Percentiles rank a stretch among this genome's conserved stretches.
phyloP scores from a whole-genome alignment of 2,888 invertebrate genomes.

The Leptinotarsa juncta region DNA sequence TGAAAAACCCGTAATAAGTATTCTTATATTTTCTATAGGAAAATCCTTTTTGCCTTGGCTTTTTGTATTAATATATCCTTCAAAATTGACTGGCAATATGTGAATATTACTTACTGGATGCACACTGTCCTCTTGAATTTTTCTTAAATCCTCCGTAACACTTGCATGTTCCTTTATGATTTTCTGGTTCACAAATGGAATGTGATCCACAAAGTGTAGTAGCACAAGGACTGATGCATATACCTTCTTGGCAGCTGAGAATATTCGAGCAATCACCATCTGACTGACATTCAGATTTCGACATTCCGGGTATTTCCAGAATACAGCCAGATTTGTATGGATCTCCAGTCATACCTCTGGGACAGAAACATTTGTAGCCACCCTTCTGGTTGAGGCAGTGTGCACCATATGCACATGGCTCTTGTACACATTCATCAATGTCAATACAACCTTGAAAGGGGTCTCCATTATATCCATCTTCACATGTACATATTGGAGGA shows the following conservation, averaged over 20 bases:
- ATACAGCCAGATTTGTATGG: slow-evolving; percentile 86
- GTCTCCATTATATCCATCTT: slow-evolving; percentile 87
- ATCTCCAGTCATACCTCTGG: slow-evolving; percentile 85
- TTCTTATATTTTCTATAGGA: too few species aligned
- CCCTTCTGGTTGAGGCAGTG: slow-evolving; percentile 89
- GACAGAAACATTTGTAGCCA: slow-evolving; percentile 87
- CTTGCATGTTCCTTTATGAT: slow-evolving; percentile 90
- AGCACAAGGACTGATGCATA: slow-evolving; percentile 85
- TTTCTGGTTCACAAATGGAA: slow-evolving; percentile 88
- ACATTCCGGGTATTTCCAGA: slow-evolving; percentile 68
- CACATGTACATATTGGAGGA: slow-evolving; percentile 90
- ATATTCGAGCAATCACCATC: slow-evolving; percentile 86
- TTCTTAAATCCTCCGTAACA: slow-evolving; percentile 86
- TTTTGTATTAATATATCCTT: too few species aligned
- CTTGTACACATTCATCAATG: slow-evolving; percentile 86
- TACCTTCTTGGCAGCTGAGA: slow-evolving; percentile 81
- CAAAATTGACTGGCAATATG: not conserved
- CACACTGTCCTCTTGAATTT: slow-evolving; percentile 83
- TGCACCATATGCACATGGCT: slow-evolving; percentile 89
- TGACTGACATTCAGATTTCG: slow-evolving; percentile 75
- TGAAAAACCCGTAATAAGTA: too few species aligned
- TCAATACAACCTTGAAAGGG: slow-evolving; percentile 86
- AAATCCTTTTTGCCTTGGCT: too few species aligned
- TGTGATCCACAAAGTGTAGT: slow-evolving; percentile 83
- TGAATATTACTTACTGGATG: slow-evolving; percentile 74